Conservation (phyloP, 2,113 vertebrate species). For the Prunella himalayana region DNA sequence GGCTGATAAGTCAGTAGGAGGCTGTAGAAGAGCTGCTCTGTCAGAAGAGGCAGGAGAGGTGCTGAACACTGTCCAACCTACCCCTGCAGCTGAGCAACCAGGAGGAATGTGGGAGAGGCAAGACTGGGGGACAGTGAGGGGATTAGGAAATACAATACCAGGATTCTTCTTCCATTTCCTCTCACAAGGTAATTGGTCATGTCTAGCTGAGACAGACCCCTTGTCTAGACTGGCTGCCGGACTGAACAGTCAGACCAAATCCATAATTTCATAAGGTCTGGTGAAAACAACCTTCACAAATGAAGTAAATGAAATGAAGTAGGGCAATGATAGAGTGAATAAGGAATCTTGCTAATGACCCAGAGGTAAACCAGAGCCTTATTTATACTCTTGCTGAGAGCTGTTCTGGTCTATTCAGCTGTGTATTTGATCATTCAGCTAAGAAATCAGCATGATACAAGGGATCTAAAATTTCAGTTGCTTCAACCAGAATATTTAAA, state of each 20-base stretch:
- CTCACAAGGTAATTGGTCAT: slow-evolving; percentile 22
- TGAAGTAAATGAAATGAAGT: not conserved
- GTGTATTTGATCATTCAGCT: slow-evolving; percentile 35
- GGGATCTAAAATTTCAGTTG: not conserved
- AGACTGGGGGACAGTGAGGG: not conserved
- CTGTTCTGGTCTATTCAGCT: not conserved
- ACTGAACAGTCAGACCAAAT: slow-evolving; percentile 28
- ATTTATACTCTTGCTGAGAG: not conserved
- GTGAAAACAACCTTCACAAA: slow-evolving; percentile 25
- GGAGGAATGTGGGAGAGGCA: slow-evolving; percentile 2
- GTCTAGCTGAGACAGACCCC: not conserved
- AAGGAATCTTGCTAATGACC: slow-evolving; percentile 8
- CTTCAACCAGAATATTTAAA: not conserved
- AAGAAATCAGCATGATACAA: not conserved
- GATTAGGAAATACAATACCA: slow-evolving; percentile 40
- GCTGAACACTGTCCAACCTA: not conserved
- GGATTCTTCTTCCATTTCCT: slow-evolving; percentile 40
- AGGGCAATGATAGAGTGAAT: slow-evolving; percentile 6
- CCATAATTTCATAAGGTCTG: slow-evolving; percentile 43
- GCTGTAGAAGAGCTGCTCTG: not conserved
- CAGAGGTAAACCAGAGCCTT: slow-evolving; percentile 1
- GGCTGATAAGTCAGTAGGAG: not conserved
- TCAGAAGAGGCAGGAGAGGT: not conserved
- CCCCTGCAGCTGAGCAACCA: not conserved
- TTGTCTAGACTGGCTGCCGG: not conserved